Evolutionary conservation across 2,797 vertebrate species (phyloP), one percentile per base, ranked within the genome.

Genomic region (Prionace glauca): DNA sequence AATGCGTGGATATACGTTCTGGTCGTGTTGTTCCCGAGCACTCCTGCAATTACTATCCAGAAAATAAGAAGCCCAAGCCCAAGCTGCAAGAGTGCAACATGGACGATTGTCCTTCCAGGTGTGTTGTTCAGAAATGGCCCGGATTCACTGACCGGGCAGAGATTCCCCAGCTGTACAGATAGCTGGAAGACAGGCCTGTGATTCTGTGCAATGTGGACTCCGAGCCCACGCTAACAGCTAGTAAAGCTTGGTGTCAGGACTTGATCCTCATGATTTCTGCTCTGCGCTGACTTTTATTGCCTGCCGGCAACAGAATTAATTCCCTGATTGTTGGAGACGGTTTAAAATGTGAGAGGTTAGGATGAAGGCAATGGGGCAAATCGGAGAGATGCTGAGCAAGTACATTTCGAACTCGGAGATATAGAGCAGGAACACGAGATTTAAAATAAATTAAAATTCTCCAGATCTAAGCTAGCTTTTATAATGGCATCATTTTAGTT

Each of bases 41-140:
- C 18, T 98, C 98, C 50, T 99, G 99, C 67, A 97, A 98, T 95
- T 98, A 98, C 96, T 98, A 98, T 72, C 98, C 98, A 0, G 98
- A 99, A 96, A 99, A 99, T 96, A 98, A 98, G 96, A 99, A 99
- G 95, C 99, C 99, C 36, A 99, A 98, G n/a, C 98, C 99, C n/a
- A 99, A 99, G 95, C 98, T 99, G 22, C 98, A 98, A 96, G 99
- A 99, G 95, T 99, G 99, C 96, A 98, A 98, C 97, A 99, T 99
- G 98, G 99, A 99, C 77, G 98, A 98, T 60, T 99, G 99, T 95
- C 98, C 97, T 0, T 98, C 99, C n/a, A 99, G 98, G 99, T 98
- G 72, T 87, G 98, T 96, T 50, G 36, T 32, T 14, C 56, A 62
- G 87, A 62, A n/a, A 90, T 29, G 29, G 24, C 14, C 10, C 32